A percentile compares a stretch with the other conserved stretches of the same genome.
Evolutionary conservation across 1,140 invertebrate genomes (phyloP).

Genomic region (Drosophila santomea): DNA sequence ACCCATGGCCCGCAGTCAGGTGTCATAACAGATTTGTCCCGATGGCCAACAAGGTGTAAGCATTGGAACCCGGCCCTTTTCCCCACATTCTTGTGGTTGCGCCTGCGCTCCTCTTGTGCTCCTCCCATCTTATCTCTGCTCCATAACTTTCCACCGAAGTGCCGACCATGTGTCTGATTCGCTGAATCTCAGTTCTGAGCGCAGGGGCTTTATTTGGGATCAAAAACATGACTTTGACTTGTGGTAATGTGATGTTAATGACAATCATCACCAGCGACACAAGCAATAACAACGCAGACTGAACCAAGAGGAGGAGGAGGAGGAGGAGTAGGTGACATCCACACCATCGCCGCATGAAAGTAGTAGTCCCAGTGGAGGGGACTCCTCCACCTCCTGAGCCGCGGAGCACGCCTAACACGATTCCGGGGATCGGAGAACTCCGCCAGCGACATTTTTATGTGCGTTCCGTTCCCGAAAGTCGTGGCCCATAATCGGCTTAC

Average conservation of each 20-base stretch:
- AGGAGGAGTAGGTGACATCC: slow-evolving; percentile 48
- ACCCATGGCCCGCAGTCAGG: slow-evolving; percentile 19
- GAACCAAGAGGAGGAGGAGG: slow-evolving; percentile 6
- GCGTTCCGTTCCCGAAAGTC: slow-evolving; percentile 52
- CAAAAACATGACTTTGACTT: slow-evolving; percentile 76
- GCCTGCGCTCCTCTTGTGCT: slow-evolving; percentile 30
- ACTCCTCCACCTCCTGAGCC: not conserved
- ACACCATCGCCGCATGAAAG: slow-evolving; percentile 36
- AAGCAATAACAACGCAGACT: slow-evolving; percentile 34
- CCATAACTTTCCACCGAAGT: slow-evolving; percentile 60
- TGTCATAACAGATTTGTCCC: slow-evolving; percentile 48
- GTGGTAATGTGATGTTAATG: slow-evolving; percentile 83
- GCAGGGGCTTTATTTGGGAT: slow-evolving; percentile 36
- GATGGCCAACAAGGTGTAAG: slow-evolving; percentile 30
- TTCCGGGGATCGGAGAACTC: slow-evolving; percentile 39
- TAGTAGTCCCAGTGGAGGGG: not conserved
- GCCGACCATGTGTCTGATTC: slow-evolving; percentile 62
- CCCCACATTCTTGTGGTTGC: slow-evolving; percentile 30
- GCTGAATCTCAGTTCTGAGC: not conserved
- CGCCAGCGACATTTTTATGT: slow-evolving; percentile 46
- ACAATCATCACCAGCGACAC: slow-evolving; percentile 75
- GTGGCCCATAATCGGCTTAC: slow-evolving; percentile 73
- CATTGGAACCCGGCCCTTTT: slow-evolving; percentile 9
- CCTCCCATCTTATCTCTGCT: slow-evolving; percentile 37
- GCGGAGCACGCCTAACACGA: slow-evolving; percentile 68